Base-by-base conservation (phyloP, 1,140 invertebrate species). In the Heliothis virescens region DNA sequence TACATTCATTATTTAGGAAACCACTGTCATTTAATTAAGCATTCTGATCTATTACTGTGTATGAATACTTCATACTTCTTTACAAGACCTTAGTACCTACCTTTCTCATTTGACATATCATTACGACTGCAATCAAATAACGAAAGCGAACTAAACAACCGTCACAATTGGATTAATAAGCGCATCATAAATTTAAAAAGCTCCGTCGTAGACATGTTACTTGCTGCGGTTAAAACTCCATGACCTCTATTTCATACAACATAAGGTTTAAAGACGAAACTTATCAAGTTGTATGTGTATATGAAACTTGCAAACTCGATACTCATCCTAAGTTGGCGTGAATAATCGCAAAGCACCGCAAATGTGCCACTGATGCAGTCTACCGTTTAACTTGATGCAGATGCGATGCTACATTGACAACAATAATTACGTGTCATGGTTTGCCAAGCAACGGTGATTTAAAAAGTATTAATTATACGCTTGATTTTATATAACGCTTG, bases 291-390 rank as follows among this genome's bases (percentile, higher is more conserved):
- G 7, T 52, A 18, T 18, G 73, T 75, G 48, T 65, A 0, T 34
- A 34, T 72, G 71, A 16, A 72, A 50, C n/a, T 57, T 11, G 60
- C 76, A 26, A 59, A 29, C 26, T 29, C 74, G 62, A 74, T 78
- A 71, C 52, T 65, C 79, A 83, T 83, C 79, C 80, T 91, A 90
- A 89, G 86, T 88, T 86, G 85, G 86, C 87, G 89, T 91, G 86
- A 85, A 90, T 92, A 91, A 90, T 90, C 86, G 83, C 83, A 41
- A 83, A 84, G 82, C 82, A 84, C 84, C 82, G 84, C 85, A 85
- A 83, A 84, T 71, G 57, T 77, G 83, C 82, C 79, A 85, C 83
- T 74, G 84, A 82, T 81, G 79, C 67, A 81, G 71, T 74, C 82
- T 79, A 83, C 80, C 79, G 79, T 86, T 83, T 83, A 83, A 83